Conservation (phyloP, 2,797 vertebrate genomes). For the Ammospiza maritima region DNA sequence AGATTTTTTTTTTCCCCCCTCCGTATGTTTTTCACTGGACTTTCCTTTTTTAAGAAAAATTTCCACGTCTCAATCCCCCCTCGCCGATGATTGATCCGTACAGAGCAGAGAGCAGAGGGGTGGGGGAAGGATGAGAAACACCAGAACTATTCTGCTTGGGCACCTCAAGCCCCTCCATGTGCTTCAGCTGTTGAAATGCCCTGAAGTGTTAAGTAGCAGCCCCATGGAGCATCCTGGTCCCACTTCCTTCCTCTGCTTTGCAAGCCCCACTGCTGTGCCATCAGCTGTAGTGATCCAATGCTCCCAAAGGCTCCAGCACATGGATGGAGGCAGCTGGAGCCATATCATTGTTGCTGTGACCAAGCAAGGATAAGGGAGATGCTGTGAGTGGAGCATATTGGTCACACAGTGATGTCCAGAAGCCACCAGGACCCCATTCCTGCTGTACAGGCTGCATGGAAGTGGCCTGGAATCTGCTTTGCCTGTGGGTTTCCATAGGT, state of each 20-base stretch:
- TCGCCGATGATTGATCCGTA: rapidly evolving
- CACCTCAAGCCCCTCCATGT: background rate
- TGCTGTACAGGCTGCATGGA: background rate
- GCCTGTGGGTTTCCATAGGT: rapidly evolving
- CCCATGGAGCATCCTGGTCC: rapidly evolving
- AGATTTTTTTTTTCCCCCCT: background rate
- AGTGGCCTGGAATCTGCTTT: background rate
- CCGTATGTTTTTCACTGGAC: background rate
- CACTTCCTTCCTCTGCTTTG: slow-evolving; percentile 15
- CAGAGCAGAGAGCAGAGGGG: background rate
- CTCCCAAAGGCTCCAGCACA: background rate
- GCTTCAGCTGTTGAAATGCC: background rate
- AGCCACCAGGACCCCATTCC: background rate
- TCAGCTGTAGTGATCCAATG: rapidly evolving
- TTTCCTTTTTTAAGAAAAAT: slow-evolving; percentile 40
- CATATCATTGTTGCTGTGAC: background rate
- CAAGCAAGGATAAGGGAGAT: background rate
- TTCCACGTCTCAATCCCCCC: background rate
- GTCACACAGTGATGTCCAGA: background rate
- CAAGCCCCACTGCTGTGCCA: background rate
- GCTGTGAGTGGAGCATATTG: rapidly evolving
- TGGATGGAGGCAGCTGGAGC: background rate
- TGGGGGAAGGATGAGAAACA: background rate
- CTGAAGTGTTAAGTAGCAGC: background rate
- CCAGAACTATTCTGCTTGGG: background rate